Evolutionary conservation across 2,888 invertebrate species (phyloP), one percentile per base, ranked within the genome.

Genomic region (Campoletis raptor): DNA sequence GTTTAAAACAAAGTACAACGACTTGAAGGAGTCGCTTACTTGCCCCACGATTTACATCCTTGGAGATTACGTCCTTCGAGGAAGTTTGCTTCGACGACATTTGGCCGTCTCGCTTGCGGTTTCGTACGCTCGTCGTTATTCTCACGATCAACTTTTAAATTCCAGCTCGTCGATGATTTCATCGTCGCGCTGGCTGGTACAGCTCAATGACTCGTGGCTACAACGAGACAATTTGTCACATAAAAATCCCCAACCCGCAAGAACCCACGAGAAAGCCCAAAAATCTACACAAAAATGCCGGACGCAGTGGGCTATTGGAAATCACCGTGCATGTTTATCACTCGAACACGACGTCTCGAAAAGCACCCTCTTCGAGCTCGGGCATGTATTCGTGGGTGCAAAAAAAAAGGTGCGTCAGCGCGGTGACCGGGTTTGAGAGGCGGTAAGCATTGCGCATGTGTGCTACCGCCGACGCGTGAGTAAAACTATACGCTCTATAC

Each of bases 41-140:
- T 85, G 85, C 85, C 85, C 85, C 85, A 15, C 85, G 82, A 15
- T 81, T 79, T 61, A 85, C 67, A 74, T 85, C 85, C 57, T 81
- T 70, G 36, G 37, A 18, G 69, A 40, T 69, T n/a, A n/a, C n/a
- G 45, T 64, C 72, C 70, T n/a, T 45, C 37, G 57, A 40, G 61
- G 12, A 24, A 12, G 24, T 57, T 21, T 10, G 15, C 52, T 36
- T 30, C 45, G 12, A 6, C 15, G 9, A 12, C 24, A 12, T 30
- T 15, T 30, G 24, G 5, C 10, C 61, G 24, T 61, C 12, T 15
- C 21, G 24, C 30, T 61, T 61, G 15, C 24, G 61, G 61, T 61
- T 30, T 12, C 5, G 61, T 5, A 8, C 3, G 12, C 30, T 61
- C 61, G 61, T 61, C 61, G 61, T 61, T 6, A 30, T 61, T 61